Evolutionary conservation across 2,888 invertebrate genomes (phyloP), one percentile per base, ranked within the genome.

Genomic region (Rhyacophila evoluta): DNA sequence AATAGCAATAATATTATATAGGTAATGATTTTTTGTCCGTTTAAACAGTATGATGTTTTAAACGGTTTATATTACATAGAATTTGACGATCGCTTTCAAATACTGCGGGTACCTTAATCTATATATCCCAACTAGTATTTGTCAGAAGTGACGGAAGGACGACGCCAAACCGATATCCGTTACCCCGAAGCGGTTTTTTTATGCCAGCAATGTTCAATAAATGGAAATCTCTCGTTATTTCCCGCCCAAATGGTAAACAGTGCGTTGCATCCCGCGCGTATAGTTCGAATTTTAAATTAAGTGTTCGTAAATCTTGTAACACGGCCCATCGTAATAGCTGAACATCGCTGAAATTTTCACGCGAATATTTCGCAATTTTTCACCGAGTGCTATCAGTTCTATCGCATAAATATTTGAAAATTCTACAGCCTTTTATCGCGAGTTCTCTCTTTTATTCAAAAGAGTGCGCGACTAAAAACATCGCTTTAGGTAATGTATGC

Each of bases 211-310:
- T 55, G 55, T 55, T 19, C 55, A 15, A 55, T 55, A 55, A 55
- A 55, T 55, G 55, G 55, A 55, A 55, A 55, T 55, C 55, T 55
- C 55, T 12, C 55, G 55, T 55, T 55, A 55, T 55, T 55, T 55
- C 55, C 55, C 55, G 55, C 55, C 55, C 55, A 55, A 55, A 55
- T 55, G 15, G 55, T 25, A 55, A 55, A 55, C 55, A 55, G 55
- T 55, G 55, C 19, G 10, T 55, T 55, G 55, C 55, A 55, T 55
- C 55, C 25, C 55, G 55, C 10, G 55, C 55, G 55, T 55, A 25
- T 19, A 15, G 55, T 25, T 55, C 55, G 55, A 55, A 55, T 55
- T 55, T 55, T 25, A 55, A 55, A 55, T 55, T 33, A 6, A 15
- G 25, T 55, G 55, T 55, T 55, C 55, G 25, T 55, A 55, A 55